Percentiles rank a stretch among this genome's conserved stretches.
phyloP scores from a whole-genome alignment of 2,113 vertebrate genomes.

The Myiagra hebetior region DNA sequence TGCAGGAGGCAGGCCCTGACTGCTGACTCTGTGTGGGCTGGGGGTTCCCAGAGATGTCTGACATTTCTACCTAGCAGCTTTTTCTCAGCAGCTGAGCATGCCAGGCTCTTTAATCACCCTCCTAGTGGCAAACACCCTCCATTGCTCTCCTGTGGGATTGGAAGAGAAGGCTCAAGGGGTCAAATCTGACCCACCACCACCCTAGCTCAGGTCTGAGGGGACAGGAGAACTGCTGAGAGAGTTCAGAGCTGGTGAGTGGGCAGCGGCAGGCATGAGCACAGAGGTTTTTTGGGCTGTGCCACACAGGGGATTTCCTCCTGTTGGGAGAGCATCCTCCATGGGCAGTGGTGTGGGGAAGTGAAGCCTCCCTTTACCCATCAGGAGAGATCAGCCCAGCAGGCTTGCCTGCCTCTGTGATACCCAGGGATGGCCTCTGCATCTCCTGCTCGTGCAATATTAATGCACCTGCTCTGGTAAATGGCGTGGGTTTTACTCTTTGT shows the following conservation, averaged over 20 bases:
- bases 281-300: not conserved
- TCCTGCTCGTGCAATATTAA: not conserved
- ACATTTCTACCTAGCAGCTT: not conserved
- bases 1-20: not conserved
- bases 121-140: not conserved
- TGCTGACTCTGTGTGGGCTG: not conserved
- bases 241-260: not conserved
- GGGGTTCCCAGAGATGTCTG: not conserved
- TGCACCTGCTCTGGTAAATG: not conserved
- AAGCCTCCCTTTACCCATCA: not conserved
- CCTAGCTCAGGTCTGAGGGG: not conserved
- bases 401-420: not conserved
- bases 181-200: not conserved
- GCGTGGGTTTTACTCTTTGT: not conserved
- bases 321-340: not conserved
- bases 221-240: not conserved
- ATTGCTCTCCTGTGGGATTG: accelerated
- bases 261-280: not conserved
- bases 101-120: not conserved
- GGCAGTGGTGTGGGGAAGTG: not conserved
- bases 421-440: not conserved
- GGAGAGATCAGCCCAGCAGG: not conserved
- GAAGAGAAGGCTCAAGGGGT: not conserved
- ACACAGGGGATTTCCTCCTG: not conserved
- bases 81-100: not conserved